These are phyloP conservation scores for Coracopsis vasa DNA, from an alignment of 2,113 vertebrate species.

Conservation along the genomic window DNA sequence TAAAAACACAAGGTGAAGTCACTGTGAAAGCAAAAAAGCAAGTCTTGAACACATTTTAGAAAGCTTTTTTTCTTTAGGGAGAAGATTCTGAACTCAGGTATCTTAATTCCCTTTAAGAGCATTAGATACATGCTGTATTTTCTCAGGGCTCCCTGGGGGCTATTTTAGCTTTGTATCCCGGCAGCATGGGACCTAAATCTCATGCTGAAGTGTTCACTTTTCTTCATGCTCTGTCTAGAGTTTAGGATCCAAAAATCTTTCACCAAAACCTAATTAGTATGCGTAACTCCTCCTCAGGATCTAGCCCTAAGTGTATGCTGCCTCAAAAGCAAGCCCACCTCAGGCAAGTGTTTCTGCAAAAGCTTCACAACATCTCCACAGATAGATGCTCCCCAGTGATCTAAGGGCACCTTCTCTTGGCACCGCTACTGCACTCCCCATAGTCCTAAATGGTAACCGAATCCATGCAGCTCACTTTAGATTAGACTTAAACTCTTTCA, in stretches of 20 bases:
- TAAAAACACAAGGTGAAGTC: background rate
- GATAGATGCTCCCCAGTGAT: background rate
- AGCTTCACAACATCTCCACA: background rate
- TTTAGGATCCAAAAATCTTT: background rate
- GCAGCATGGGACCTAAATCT: background rate
- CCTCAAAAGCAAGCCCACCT: background rate
- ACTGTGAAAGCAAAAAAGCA: background rate
- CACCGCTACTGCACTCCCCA: rapidly evolving
- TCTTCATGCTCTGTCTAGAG: background rate
- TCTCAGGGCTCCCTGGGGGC: background rate
- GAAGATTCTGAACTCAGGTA: background rate
- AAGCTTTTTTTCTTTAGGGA: background rate
- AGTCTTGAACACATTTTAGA: background rate
- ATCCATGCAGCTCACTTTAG: rapidly evolving
- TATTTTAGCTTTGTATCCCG: background rate
- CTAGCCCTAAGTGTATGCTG: background rate
- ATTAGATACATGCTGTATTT: background rate
- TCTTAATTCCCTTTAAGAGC: background rate
- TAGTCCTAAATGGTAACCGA: background rate
- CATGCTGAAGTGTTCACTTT: background rate
- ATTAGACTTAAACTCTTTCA: background rate
- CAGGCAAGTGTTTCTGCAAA: background rate
- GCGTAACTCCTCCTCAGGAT: background rate
- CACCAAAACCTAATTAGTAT: background rate
- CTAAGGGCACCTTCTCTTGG: background rate